Conservation (phyloP, 2,888 invertebrate genomes). For the Pilophorus perplexus region DNA sequence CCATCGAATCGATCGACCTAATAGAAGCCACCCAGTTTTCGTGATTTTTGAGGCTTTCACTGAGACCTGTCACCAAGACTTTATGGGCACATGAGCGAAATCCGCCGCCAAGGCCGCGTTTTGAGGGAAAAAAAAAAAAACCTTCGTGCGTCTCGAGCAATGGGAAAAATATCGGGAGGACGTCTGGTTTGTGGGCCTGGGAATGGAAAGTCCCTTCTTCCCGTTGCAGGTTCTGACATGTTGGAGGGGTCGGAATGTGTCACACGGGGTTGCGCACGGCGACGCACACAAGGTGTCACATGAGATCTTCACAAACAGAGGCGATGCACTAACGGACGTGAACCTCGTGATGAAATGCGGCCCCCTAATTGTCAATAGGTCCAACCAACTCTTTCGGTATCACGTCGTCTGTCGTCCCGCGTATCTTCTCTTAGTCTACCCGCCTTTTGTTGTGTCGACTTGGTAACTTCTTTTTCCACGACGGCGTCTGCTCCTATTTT, state of each 20-base stretch:
- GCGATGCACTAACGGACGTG: constrained; percentile 24
- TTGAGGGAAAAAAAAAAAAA: too few species aligned
- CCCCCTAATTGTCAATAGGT: constrained; percentile 8
- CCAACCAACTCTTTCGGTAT: constrained; percentile 1
- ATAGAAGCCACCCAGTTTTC: too few species aligned
- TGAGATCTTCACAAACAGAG: constrained; percentile 19
- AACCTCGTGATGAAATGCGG: constrained; percentile 31
- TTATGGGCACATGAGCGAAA: too few species aligned
- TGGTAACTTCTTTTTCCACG: constrained; percentile 8
- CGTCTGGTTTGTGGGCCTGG: too few species aligned
- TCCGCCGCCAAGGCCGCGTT: too few species aligned
- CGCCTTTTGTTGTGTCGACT: constrained; percentile 21
- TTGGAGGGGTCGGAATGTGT: constrained; percentile 16
- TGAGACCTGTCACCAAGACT: too few species aligned
- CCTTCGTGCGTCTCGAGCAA: too few species aligned
- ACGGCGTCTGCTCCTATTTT: not conserved
- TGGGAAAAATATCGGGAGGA: too few species aligned
- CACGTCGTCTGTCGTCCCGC: constrained; percentile 10
- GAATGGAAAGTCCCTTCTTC: constrained; percentile 19
- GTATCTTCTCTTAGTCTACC: constrained; percentile 14
- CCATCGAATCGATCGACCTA: too few species aligned
- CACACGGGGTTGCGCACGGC: constrained; percentile 1
- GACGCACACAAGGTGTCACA: constrained; percentile 16
- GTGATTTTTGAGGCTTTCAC: too few species aligned
- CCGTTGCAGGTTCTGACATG: not conserved